A percentile compares a stretch with the other conserved stretches of the same genome.
Evolutionary conservation across 2,888 invertebrate species (phyloP).

Genomic region (Diarsia dahlii): DNA sequence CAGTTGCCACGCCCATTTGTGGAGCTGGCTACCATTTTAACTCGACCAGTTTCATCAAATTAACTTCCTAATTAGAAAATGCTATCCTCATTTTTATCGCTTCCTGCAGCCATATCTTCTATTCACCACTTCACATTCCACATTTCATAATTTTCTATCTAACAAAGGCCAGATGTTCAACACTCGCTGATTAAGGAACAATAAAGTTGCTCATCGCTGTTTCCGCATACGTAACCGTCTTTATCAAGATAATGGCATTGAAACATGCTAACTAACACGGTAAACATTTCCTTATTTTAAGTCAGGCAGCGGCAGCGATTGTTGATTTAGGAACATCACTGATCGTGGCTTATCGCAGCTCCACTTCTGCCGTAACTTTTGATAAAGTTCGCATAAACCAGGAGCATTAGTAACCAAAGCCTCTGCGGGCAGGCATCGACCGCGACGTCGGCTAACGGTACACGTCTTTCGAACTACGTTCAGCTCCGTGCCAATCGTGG

Average conservation of each 20-base stretch:
- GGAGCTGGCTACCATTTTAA: constrained; percentile 75
- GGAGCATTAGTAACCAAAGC: constrained; percentile 68
- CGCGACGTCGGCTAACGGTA: constrained; percentile 86
- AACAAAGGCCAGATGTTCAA: constrained; percentile 82
- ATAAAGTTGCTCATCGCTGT: constrained; percentile 80
- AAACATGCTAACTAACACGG: constrained; percentile 82
- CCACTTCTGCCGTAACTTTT: constrained; percentile 40
- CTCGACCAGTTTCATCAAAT: constrained; percentile 57
- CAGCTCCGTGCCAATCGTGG: constrained; percentile 70
- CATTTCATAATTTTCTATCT: constrained; percentile 64
- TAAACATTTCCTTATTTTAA: constrained; percentile 79
- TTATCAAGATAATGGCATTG: constrained; percentile 87
- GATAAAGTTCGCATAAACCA: constrained; percentile 46
- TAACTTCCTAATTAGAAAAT: constrained; percentile 67
- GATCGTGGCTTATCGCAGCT: constrained; percentile 26
- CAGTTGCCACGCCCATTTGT: constrained; percentile 86
- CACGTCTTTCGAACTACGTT: constrained; percentile 78
- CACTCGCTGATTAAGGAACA: constrained; percentile 80
- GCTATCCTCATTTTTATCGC: constrained; percentile 20
- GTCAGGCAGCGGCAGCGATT: constrained; percentile 44
- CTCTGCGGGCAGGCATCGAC: constrained; percentile 76
- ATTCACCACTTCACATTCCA: constrained; percentile 34
- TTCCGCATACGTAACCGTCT: constrained; percentile 87
- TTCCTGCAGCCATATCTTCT: constrained; percentile 11
- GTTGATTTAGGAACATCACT: constrained; percentile 49